Evolutionary conservation across 2,797 vertebrate genomes (phyloP).

Genomic region (Eulemur albifrons): DNA sequence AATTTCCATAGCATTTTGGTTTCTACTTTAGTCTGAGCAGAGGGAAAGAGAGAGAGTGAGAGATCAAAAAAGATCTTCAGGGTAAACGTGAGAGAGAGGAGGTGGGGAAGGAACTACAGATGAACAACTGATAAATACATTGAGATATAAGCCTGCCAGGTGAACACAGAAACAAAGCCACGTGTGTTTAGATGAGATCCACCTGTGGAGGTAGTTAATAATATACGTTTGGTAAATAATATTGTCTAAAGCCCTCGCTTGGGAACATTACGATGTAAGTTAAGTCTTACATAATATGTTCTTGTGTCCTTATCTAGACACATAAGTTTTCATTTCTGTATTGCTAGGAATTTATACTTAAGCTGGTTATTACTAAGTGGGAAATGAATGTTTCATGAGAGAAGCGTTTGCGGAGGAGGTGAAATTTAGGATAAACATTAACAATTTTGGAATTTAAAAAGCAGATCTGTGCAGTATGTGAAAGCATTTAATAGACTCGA

Average conservation of each 20-base stretch:
- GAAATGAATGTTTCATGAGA: background rate
- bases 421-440: background rate
- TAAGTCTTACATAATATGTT: rapidly evolving
- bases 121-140: rapidly evolving
- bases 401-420: background rate
- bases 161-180: background rate
- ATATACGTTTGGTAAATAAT: too few relatives aligned
- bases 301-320: background rate
- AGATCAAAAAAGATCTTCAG: background rate
- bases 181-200: background rate
- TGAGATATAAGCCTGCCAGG: too few relatives aligned
- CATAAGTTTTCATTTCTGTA: background rate
- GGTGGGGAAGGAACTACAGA: background rate
- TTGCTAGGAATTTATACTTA: background rate
- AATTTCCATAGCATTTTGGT: background rate
- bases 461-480: rapidly evolving
- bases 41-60: background rate
- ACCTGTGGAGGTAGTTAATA: background rate
- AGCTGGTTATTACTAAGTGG: background rate
- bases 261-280: too few relatives aligned
- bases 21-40: background rate
- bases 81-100: background rate
- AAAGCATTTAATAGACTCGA: background rate
- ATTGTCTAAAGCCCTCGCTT: background rate
- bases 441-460: background rate